Conservation (phyloP, 2,113 vertebrate genomes). For the Oceanodroma tethys region DNA sequence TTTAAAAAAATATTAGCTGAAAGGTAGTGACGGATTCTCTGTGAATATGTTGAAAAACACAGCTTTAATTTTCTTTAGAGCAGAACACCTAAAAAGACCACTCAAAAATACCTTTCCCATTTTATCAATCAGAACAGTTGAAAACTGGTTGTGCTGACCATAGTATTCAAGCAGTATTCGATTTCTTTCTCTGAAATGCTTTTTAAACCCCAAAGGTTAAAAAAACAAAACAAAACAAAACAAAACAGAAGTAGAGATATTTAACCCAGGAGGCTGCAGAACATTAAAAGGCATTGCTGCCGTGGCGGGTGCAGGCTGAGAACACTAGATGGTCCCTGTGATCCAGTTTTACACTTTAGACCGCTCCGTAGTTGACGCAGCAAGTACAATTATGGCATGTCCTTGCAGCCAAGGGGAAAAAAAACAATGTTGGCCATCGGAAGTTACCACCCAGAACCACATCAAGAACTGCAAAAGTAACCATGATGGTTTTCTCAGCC, state of each 20-base stretch:
- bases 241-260: neutral
- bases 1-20: neutral
- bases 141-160: neutral
- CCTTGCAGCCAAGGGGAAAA: conserved; percentile 42
- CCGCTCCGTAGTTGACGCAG: neutral
- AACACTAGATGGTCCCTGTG: conserved; percentile 78
- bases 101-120: neutral
- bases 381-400: conserved; percentile 44
- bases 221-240: too few species aligned
- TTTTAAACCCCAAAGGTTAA: neutral
- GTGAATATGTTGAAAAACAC: neutral
- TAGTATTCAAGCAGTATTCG: neutral
- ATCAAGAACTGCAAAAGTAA: conserved; percentile 65
- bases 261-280: neutral
- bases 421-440: conserved; percentile 43
- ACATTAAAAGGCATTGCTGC: neutral
- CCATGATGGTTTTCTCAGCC: conserved; percentile 67
- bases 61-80: neutral
- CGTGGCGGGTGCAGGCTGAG: neutral
- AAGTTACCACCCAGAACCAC: conserved; percentile 77
- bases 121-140: neutral
- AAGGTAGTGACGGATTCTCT: neutral
- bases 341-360: conserved; percentile 58
- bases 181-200: neutral
- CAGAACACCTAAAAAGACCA: neutral